These are phyloP conservation scores for Aricia agestis DNA, from an alignment of 1,140 invertebrate species.

Conservation along the genomic window DNA sequence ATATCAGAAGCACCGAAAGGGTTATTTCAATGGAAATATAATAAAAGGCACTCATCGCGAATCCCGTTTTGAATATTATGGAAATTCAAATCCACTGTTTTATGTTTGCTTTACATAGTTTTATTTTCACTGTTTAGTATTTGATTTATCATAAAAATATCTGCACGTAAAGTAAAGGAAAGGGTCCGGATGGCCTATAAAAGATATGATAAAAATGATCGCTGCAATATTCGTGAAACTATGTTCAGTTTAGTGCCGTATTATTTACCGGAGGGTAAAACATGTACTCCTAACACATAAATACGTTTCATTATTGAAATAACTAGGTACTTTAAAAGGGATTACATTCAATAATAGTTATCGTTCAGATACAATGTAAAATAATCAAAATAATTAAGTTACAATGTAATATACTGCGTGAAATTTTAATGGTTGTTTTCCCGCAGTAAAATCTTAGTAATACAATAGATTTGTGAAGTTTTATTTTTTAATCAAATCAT, in stretches of 20 bases:
- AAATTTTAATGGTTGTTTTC: no score
- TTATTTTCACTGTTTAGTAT: neutral
- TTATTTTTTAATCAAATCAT: no score
- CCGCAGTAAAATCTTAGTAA: no score
- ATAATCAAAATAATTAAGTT: no score
- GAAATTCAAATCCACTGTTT: neutral
- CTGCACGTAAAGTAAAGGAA: neutral
- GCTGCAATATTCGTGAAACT: neutral
- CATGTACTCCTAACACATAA: neutral
- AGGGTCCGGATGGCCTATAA: neutral
- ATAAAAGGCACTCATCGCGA: slow-evolving; percentile 13
- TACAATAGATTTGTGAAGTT: no score
- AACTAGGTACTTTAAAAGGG: no score
- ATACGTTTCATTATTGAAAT: no score
- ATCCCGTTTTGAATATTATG: slow-evolving; percentile 1
- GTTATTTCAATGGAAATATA: slow-evolving; percentile 13
- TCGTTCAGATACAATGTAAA: no score
- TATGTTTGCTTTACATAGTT: neutral
- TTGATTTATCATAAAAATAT: slow-evolving; percentile 2
- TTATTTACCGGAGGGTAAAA: neutral
- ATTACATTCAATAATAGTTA: no score
- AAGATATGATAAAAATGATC: neutral
- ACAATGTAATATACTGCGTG: no score
- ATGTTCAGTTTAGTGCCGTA: neutral
- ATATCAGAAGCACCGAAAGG: slow-evolving; percentile 7